Conservation (phyloP, 2,888 invertebrate genomes). For the Itoplectis maculator region DNA sequence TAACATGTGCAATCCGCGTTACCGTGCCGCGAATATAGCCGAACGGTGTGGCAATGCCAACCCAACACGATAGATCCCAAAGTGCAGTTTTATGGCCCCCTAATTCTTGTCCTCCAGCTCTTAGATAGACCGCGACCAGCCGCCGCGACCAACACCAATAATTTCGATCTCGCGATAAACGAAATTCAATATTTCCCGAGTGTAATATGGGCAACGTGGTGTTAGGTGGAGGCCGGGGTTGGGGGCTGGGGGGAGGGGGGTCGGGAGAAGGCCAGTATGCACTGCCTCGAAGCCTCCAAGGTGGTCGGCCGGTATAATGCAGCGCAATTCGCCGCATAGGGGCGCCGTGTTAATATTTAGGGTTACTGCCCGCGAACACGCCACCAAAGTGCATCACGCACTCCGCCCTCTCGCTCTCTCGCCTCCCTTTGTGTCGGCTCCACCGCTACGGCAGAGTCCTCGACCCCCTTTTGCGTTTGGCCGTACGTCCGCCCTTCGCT, state of each 20-base stretch:
- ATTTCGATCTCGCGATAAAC: constrained; percentile 77
- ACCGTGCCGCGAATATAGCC: constrained; percentile 21
- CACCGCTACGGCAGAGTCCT: constrained; percentile 67
- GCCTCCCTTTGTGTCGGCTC: constrained; percentile 61
- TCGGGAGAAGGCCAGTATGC: constrained; percentile 33
- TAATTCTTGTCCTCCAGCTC: constrained; percentile 44
- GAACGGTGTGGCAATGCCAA: not conserved
- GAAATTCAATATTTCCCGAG: constrained; percentile 81
- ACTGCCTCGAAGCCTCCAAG: constrained; percentile 49
- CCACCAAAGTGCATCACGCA: constrained; percentile 79
- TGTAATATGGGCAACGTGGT: constrained; percentile 71
- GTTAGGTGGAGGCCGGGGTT: constrained; percentile 15
- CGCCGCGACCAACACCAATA: constrained; percentile 70
- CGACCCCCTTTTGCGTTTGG: constrained; percentile 59
- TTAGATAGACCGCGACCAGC: constrained; percentile 1
- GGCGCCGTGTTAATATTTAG: constrained; percentile 80
- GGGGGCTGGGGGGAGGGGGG: constrained; percentile 11
- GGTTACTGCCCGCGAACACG: constrained; percentile 80
- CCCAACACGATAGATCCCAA: constrained; percentile 29
- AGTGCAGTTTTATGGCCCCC: constrained; percentile 47
- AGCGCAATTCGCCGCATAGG: constrained; percentile 76
- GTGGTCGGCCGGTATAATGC: constrained; percentile 75
- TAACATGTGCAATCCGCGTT: not conserved
- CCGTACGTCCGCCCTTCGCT: constrained; percentile 51
- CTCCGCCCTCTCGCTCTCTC: constrained; percentile 61